A percentile compares a stretch with the other conserved stretches of the same genome.
These are phyloP conservation scores for Gallinago nigripennis DNA, from an alignment of 2,797 vertebrate genomes.

Conservation along the genomic window DNA sequence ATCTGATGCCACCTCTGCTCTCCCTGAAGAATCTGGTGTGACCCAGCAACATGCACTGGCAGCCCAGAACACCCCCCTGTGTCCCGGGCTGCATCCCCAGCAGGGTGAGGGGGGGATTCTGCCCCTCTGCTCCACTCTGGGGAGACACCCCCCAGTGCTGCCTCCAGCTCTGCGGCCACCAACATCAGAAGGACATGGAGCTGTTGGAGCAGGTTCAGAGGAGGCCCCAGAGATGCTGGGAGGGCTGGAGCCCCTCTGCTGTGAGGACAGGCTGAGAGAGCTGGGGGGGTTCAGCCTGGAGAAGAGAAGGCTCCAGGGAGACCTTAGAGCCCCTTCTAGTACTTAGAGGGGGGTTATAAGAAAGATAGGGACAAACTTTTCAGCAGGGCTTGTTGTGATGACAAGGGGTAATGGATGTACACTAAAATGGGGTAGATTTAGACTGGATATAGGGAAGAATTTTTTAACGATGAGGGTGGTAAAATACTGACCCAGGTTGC, in stretches of 20 bases:
- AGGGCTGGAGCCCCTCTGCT: neutral
- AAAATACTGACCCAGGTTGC: neutral
- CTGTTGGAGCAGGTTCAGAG: too few relatives aligned
- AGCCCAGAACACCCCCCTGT: neutral
- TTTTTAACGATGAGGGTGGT: neutral
- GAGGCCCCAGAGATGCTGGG: neutral
- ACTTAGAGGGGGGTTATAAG: neutral
- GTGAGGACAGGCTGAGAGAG: neutral
- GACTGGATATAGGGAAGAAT: neutral
- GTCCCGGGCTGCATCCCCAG: neutral
- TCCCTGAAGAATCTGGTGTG: neutral
- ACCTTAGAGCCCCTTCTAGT: neutral
- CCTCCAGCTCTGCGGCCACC: neutral
- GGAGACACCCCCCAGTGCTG: neutral
- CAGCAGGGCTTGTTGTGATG: neutral
- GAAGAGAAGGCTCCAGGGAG: neutral
- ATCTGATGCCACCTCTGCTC: neutral
- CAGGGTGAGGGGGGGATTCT: neutral
- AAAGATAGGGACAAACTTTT: neutral
- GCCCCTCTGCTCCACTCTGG: neutral
- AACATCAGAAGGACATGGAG: too few relatives aligned
- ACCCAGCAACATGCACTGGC: neutral
- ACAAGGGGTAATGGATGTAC: neutral
- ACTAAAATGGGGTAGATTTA: neutral
- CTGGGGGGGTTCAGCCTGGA: neutral